Percentiles rank a stretch among this genome's conserved stretches.
These are phyloP conservation scores for Callipepla squamata DNA, from an alignment of 2,113 vertebrate species.

Conservation along the genomic window DNA sequence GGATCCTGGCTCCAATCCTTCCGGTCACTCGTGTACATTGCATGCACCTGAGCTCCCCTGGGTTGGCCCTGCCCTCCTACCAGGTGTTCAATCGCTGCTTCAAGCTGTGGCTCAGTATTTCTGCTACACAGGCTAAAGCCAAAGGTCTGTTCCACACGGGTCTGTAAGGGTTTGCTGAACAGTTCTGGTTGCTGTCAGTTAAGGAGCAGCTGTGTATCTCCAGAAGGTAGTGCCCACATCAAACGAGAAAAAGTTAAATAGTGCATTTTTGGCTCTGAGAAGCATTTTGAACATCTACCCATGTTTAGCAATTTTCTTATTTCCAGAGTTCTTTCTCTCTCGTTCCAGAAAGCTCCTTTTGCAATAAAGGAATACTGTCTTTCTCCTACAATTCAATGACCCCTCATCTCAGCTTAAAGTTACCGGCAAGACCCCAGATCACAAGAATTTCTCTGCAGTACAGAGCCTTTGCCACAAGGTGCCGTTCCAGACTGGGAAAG, in stretches of 20 bases:
- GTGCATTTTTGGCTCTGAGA: not conserved
- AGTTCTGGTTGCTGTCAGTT: not conserved
- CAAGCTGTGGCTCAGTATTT: too few relatives aligned
- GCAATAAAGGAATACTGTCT: not conserved
- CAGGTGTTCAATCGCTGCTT: too few relatives aligned
- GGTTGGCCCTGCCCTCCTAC: too few relatives aligned
- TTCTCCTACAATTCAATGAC: not conserved
- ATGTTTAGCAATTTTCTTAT: not conserved
- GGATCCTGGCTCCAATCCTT: too few relatives aligned
- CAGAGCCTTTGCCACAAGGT: not conserved
- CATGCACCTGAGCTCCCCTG: too few relatives aligned
- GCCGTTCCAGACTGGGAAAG: not conserved
- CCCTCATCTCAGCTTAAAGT: not conserved
- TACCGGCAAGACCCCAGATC: not conserved
- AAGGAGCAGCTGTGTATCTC: not conserved
- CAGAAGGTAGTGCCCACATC: not conserved
- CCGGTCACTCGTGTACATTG: too few relatives aligned
- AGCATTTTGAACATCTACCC: not conserved
- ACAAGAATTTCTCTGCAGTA: not conserved
- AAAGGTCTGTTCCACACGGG: rapidly evolving
- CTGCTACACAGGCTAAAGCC: not conserved
- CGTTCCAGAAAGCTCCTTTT: not conserved
- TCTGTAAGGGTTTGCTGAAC: not conserved
- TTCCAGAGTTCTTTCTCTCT: not conserved
- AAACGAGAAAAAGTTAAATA: not conserved